These are phyloP conservation scores for Vollenhovia emeryi DNA, from an alignment of 1,140 invertebrate species.

Conservation along the genomic window DNA sequence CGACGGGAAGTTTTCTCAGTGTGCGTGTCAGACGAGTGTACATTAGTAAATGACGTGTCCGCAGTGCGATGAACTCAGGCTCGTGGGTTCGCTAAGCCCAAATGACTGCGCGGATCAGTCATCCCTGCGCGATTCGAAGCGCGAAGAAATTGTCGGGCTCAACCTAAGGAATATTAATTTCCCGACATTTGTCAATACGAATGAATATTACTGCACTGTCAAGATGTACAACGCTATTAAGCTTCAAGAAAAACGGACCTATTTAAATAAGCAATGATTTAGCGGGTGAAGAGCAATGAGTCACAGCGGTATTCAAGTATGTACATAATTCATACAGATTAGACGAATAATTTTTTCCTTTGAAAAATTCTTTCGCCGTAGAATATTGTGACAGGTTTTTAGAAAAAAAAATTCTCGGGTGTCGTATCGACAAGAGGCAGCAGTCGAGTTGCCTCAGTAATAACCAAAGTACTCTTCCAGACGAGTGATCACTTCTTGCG, in stretches of 20 bases:
- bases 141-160: not conserved
- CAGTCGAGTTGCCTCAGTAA: too few species aligned
- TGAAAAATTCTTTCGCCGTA: not conserved
- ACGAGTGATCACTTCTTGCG: not conserved
- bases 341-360: not conserved
- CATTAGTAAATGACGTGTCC: not conserved
- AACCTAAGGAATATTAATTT: conserved; percentile 16
- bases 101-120: not conserved
- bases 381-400: not conserved
- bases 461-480: not conserved
- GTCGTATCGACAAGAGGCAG: too few species aligned
- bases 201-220: not conserved
- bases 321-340: not conserved
- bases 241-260: not conserved
- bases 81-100: not conserved
- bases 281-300: not conserved
- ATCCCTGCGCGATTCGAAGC: not conserved
- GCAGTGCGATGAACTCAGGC: not conserved
- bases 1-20: too few species aligned
- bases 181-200: not conserved
- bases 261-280: conserved; percentile 16
- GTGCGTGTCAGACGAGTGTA: not conserved
- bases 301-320: not conserved
- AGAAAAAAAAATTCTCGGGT: too few species aligned
- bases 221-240: not conserved